phyloP scores from a whole-genome alignment of 1,140 invertebrate genomes.

The Phymorhynchus buccinoides region DNA sequence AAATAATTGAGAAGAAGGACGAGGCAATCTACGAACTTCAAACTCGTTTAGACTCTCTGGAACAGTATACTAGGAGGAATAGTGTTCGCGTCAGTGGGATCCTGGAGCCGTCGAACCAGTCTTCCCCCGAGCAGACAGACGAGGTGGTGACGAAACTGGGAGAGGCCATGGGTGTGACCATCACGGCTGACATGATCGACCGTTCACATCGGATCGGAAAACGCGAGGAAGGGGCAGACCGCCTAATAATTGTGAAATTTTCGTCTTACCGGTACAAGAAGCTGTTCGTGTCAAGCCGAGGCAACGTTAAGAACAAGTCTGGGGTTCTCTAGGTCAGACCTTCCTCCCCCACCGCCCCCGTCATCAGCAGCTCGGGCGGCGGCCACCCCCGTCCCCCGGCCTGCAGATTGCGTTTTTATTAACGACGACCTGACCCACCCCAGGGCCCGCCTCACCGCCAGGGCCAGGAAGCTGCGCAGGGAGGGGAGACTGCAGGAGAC shows the following conservation, averaged over 20 bases:
- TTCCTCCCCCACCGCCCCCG: too few relatives aligned
- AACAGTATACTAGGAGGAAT: neutral
- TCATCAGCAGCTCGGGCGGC: too few relatives aligned
- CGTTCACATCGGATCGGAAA: neutral
- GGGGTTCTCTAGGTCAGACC: too few relatives aligned
- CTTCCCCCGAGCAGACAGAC: neutral
- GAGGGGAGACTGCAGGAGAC: neutral
- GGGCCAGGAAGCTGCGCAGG: too few relatives aligned
- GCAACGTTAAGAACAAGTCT: too few relatives aligned
- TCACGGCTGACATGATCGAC: neutral
- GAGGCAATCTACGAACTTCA: neutral
- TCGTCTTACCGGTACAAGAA: neutral
- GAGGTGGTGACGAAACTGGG: neutral
- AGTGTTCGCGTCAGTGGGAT: slow-evolving; percentile 2
- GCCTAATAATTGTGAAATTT: neutral
- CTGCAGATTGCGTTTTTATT: too few relatives aligned
- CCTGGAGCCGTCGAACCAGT: neutral
- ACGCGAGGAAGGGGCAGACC: neutral
- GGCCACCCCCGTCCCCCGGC: too few relatives aligned
- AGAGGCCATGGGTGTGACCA: neutral
- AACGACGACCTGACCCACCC: too few relatives aligned
- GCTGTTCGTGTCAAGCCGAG: neutral
- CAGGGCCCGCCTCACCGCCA: too few relatives aligned
- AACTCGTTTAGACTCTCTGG: neutral
- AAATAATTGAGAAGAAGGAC: neutral